Percentiles rank a stretch among this genome's conserved stretches.
Evolutionary conservation across 1,140 invertebrate species (phyloP).

Genomic region (Nasonia vitripennis): DNA sequence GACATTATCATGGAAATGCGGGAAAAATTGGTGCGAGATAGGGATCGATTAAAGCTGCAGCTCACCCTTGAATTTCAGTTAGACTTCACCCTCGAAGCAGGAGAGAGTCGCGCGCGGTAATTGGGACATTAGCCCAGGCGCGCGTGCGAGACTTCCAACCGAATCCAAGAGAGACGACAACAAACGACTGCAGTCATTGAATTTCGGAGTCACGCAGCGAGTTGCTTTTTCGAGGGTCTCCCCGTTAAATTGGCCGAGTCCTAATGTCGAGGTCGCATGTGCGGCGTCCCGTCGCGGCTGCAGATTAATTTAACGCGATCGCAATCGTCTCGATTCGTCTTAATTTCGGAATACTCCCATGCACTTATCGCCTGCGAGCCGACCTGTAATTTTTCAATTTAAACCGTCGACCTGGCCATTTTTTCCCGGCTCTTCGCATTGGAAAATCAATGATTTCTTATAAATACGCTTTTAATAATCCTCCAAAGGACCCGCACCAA

Average conservation of each 20-base stretch:
- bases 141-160: not conserved
- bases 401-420: not conserved
- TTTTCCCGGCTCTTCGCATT: not conserved
- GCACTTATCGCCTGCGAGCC: not conserved
- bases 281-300: conserved; percentile 11
- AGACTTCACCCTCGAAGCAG: not conserved
- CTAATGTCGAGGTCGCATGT: conserved; percentile 40
- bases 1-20: not conserved
- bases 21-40: not conserved
- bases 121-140: not conserved
- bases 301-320: conserved; percentile 46
- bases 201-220: conserved; percentile 29
- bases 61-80: not conserved
- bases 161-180: not conserved
- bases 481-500: not conserved
- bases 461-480: too few species aligned
- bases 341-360: conserved; percentile 36
- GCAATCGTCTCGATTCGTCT: conserved; percentile 49
- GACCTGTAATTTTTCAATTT: conserved; percentile 44
- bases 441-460: too few species aligned
- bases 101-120: not conserved
- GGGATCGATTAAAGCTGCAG: not conserved
- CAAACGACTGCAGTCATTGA: not conserved
- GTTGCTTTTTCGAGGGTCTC: not conserved
- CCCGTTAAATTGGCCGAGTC: conserved; percentile 22